A percentile compares a stretch with the other conserved stretches of the same genome.
phyloP scores from a whole-genome alignment of 2,888 invertebrate genomes.

The Podotricha telesiphe region DNA sequence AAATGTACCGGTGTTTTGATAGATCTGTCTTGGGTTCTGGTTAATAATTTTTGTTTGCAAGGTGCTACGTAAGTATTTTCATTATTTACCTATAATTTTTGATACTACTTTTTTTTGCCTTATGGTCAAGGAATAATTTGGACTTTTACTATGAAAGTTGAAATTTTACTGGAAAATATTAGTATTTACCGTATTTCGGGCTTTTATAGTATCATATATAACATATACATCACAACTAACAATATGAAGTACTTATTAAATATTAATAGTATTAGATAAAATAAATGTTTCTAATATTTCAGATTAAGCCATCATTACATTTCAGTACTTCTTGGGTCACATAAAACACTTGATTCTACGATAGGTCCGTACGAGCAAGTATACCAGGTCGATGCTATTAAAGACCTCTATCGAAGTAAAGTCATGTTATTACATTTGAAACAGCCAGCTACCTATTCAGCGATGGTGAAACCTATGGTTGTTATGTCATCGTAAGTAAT shows the following conservation, averaged over 20 bases:
- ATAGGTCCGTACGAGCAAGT: slow-evolving; percentile 88
- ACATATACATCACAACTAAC: too few species aligned
- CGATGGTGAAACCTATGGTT: slow-evolving; percentile 86
- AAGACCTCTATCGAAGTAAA: slow-evolving; percentile 83
- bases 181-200: too few species aligned
- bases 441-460: slow-evolving; percentile 81
- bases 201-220: too few species aligned
- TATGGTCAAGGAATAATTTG: too few species aligned
- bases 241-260: too few species aligned
- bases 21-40: slow-evolving; percentile 86
- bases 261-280: too few species aligned
- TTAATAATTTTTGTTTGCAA: slow-evolving; percentile 82
- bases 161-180: too few species aligned
- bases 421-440: slow-evolving; percentile 86
- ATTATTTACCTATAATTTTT: background rate
- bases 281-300: too few species aligned
- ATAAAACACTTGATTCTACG: slow-evolving; percentile 82
- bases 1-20: slow-evolving; percentile 88
- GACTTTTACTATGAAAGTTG: too few species aligned
- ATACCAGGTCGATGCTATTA: slow-evolving; percentile 84
- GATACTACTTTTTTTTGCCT: too few species aligned
- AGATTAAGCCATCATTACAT: slow-evolving; percentile 84
- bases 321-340: slow-evolving; percentile 87
- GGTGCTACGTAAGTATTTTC: slow-evolving; percentile 61
- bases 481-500: slow-evolving; percentile 76